Evolutionary conservation across 2,797 vertebrate species (phyloP), one percentile per base, ranked within the genome.

Genomic region (Nannoperca australis): DNA sequence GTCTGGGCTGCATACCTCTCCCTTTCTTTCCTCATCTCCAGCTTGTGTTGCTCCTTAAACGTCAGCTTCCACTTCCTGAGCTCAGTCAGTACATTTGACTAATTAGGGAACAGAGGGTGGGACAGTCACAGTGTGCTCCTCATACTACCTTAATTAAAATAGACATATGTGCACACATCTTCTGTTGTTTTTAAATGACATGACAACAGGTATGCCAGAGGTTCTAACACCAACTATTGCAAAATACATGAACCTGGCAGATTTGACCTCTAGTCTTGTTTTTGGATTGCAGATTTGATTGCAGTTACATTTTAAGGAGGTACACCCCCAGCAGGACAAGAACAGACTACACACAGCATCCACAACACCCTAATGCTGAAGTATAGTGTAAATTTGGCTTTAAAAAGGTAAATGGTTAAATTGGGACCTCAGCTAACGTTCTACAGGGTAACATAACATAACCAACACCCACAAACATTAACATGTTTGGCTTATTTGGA

Each of bases 41-140:
- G 81, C 65, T 93, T 95, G 92, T 99, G 96, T 86, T 96, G 95
- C 78, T 99, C 96, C 55, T 96, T 87, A 79, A 97, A 96, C 71
- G 92, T 94, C 80, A 97, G 79, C 88, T 95, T 97, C 98, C 98
- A 99, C 60, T 97, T 98, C 83, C 91, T 95, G 78, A 99, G 90
- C 92, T 99, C 98, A 64, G 90, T 94, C 91, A 98, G 90, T 85
- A 99, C 90, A 85, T 98, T 98, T 62, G 94, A 92, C 97, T 99
- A 86, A 72, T 75, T 45, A 59, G 64, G 54, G 22, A 79, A 81
- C 0, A 79, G 67, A 83, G 34, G 73, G 42, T 18, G 54, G 34
- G 64, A 83, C 30, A 68, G 22, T 54, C 44, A 73, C 45, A 65
- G 18, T 53, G 42, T 70, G 56, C 32, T 73, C 15, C 69, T 71